Base-by-base conservation (phyloP, 2,888 invertebrate species). In the Brenthis hecate region DNA sequence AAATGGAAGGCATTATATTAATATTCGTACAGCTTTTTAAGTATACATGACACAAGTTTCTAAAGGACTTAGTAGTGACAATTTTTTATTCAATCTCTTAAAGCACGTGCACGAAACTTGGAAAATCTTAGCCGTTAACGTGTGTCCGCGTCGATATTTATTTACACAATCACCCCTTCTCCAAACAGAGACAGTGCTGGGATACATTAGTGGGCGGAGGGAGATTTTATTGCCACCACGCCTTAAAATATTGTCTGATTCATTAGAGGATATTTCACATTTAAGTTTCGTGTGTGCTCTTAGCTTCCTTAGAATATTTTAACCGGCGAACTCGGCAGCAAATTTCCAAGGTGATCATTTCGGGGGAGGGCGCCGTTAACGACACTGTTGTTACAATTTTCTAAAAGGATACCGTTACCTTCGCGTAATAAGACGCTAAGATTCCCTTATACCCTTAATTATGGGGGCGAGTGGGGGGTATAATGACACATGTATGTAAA, bases 201-300 rank as follows among this genome's bases (percentile, higher is more conserved):
- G 88, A 85, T 88, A 91, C 91, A 91, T 91, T 91, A 91, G 88
- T 82, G 86, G 88, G 86, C 76, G 86, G 81, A 77, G 85, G 89
- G 89, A 85, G 88, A 79, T 89, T 91, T 92, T 92, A 92, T 92
- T 90, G 89, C 92, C 91, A 76, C 86, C 89, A 79, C 85, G 85
- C 88, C 90, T 91, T 92, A 92, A 92, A 92, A 92, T 92, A 92
- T 92, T 92, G 92, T 91, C 92, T 92, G 92, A 92, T 92, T 92
- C 92, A 92, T 92, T 92, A 92, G 91, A 88, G 91, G 86, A 90
- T 92, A 91, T 91, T 90, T 87, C 88, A 88, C 91, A 89, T 92
- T 90, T 90, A 91, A 91, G 89, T 92, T 91, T 88, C 86, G 85
- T 83, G 87, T 86, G 86, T 87, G 87, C 85, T 85, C 82, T 85